Base-by-base conservation (phyloP, 2,113 vertebrate genomes). In the Pao palembangensis region DNA sequence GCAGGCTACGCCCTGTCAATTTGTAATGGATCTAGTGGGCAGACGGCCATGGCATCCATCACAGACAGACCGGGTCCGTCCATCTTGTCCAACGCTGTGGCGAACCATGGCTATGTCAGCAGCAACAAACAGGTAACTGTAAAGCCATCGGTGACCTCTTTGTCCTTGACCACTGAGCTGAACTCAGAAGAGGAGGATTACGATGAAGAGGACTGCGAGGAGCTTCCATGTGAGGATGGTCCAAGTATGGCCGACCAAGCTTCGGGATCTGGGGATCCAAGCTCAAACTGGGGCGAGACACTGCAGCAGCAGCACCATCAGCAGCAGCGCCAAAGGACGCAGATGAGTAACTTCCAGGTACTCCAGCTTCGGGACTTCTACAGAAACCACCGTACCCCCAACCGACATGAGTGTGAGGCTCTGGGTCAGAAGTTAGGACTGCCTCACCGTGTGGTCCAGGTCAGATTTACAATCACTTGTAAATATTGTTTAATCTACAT, bases 381-480 rank as follows among this genome's bases (percentile, higher is more conserved):
- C 73, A 83, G 83, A 70, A 87, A 58, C 61, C 88, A 89, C 75
- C 85, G 86, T 56, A 98, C 94, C 34, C 95, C 97, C 17, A 98
- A 93, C 75, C 94, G 97, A 88, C 91, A 94, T 69, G 95, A 96
- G 90, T 97, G 95, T 85, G 94, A 97, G 86, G 93, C 94, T 70
- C 91, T 99, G 64, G 93, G 94, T 82, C 96, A 94, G 83, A 94
- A 99, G 71, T 91, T 99, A 84, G 96, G 96, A 87, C 92, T 98
- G 87, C 94, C 96, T 93, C 96, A 96, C 90, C 92, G 96, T 85
- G 96, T 98, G 65, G 95, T 98, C 80, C 96, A 98, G 93, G 88
- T 89, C 81, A 56, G 51, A 63, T 20, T 56, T 62, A 44, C 1
- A 53, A 47, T 66, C 50, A 59, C 11, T 43, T 1, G 42, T 17